phyloP scores from a whole-genome alignment of 2,113 vertebrate genomes.

The Taurulus bubalis region DNA sequence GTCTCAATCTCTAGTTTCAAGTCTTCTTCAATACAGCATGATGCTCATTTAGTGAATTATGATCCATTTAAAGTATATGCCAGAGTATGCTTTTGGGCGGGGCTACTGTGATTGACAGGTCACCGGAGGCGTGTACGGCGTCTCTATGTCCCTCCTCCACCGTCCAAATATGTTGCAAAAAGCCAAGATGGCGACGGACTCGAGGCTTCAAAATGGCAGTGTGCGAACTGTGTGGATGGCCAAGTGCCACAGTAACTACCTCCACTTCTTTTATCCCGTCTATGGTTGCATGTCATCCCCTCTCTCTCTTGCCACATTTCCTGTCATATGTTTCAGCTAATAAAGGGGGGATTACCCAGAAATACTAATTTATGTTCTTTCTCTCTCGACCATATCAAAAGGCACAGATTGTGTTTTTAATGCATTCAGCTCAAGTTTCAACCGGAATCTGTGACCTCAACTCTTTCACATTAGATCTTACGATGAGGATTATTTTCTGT shows the following conservation, averaged over 20 bases:
- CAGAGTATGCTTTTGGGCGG: background rate
- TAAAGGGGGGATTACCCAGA: background rate
- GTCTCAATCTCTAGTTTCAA: background rate
- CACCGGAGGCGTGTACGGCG: no score
- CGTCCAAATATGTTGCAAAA: background rate
- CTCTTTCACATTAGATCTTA: background rate
- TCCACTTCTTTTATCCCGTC: background rate
- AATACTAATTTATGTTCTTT: background rate
- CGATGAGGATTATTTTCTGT: constrained; percentile 10
- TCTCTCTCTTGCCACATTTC: background rate
- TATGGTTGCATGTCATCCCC: background rate
- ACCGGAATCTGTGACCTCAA: background rate
- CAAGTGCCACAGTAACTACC: background rate
- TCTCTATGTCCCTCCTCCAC: no score
- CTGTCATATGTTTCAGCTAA: background rate
- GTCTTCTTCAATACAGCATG: background rate
- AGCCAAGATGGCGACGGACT: background rate
- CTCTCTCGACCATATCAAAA: background rate
- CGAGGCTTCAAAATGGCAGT: background rate
- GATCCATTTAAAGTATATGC: background rate
- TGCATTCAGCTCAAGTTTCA: background rate
- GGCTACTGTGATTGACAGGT: no score
- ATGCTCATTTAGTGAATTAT: no score
- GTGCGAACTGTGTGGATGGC: no score
- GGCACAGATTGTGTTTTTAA: background rate